phyloP scores from a whole-genome alignment of 2,113 vertebrate species.

The Nestor notabilis region DNA sequence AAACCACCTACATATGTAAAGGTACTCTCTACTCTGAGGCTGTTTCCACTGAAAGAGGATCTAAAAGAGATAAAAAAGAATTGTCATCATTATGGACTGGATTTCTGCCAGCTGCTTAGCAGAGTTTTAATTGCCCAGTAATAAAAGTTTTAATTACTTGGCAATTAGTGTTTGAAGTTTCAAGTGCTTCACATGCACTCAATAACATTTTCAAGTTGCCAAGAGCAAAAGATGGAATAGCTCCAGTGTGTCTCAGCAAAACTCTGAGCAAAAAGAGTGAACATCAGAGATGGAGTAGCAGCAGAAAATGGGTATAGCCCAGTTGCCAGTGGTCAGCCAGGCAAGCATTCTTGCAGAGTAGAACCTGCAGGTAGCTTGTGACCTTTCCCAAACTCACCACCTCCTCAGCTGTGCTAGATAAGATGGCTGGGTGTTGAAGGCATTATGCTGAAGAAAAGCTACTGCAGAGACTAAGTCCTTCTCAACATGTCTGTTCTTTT shows the following conservation, averaged over 20 bases:
- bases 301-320: background rate
- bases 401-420: background rate
- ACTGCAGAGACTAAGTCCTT: background rate
- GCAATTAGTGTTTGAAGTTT: slow-evolving; percentile 52
- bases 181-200: background rate
- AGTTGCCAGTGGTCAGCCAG: background rate
- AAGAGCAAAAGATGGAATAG: background rate
- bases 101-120: slow-evolving; percentile 46
- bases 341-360: background rate
- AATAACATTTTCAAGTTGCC: background rate
- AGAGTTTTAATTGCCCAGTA: slow-evolving; percentile 28
- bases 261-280: background rate
- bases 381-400: background rate
- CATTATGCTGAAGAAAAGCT: background rate
- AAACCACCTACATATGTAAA: background rate
- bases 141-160: slow-evolving; percentile 62
- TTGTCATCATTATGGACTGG: slow-evolving; percentile 1
- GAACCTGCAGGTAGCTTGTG: background rate
- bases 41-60: background rate
- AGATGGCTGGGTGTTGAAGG: background rate
- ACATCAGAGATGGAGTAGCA: background rate
- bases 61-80: slow-evolving; percentile 43
- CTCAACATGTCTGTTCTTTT: background rate
- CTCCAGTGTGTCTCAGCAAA: background rate
- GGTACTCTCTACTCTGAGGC: background rate